A percentile compares a stretch with the other conserved stretches of the same genome.
These are phyloP conservation scores for Heliconius aoede DNA, from an alignment of 2,888 invertebrate species.

Conservation along the genomic window DNA sequence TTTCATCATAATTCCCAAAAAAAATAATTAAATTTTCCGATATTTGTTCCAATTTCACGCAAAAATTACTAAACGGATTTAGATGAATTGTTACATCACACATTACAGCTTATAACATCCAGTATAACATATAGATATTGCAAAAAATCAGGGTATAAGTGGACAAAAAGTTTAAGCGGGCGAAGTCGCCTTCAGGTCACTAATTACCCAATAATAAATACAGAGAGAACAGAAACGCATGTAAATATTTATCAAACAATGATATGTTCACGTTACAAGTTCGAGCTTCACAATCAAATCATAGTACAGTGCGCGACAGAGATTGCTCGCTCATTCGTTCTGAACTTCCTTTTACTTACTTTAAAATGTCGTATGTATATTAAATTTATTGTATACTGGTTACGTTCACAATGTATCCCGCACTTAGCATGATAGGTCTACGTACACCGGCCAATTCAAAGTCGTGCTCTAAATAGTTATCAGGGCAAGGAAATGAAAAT, in stretches of 20 bases:
- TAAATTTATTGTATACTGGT: neutral
- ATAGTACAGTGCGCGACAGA: conserved; percentile 64
- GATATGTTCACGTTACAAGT: conserved; percentile 26
- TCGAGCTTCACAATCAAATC: conserved; percentile 47
- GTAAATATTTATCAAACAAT: conserved; percentile 8
- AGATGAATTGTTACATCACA: too few relatives aligned
- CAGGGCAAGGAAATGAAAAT: neutral
- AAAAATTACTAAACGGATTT: too few relatives aligned
- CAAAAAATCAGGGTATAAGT: too few relatives aligned
- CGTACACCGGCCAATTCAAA: too few relatives aligned
- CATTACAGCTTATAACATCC: too few relatives aligned
- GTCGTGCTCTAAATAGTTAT: neutral
- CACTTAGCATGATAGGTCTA: too few relatives aligned
- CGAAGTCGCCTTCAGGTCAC: too few relatives aligned
- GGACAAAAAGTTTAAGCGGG: too few relatives aligned
- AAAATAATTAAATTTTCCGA: neutral
- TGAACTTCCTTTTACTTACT: neutral
- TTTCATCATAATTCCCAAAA: neutral
- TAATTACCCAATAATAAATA: too few relatives aligned
- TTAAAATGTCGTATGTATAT: conserved; percentile 6
- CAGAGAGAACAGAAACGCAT: conserved; percentile 10
- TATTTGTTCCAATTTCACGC: too few relatives aligned
- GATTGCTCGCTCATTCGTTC: conserved; percentile 52
- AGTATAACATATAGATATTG: too few relatives aligned
- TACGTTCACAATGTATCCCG: neutral